Evolutionary conservation across 2,797 vertebrate genomes (phyloP).

Genomic region (Balearica regulorum): DNA sequence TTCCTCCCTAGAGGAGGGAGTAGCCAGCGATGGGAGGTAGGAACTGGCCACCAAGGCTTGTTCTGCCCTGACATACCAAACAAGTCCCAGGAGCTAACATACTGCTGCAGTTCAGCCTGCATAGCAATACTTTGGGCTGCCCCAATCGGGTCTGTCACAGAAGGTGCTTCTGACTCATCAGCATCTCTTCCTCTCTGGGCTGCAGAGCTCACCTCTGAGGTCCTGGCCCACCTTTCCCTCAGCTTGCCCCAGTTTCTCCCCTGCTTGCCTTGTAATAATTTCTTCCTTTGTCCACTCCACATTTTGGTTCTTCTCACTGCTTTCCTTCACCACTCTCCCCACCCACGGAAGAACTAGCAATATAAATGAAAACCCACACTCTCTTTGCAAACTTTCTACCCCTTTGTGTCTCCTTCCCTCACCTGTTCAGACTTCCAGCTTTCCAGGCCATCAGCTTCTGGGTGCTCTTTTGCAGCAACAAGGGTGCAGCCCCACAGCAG

Average conservation of each 20-base stretch:
- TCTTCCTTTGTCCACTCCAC: background rate
- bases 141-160: background rate
- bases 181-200: background rate
- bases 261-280: background rate
- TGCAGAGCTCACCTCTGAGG: background rate
- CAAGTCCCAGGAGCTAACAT: background rate
- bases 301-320: background rate
- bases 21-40: fast-evolving
- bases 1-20: background rate
- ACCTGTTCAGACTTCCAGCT: background rate
- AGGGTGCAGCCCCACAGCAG: background rate
- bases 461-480: background rate
- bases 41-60: background rate
- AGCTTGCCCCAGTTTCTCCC: background rate
- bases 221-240: background rate
- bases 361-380: fast-evolving
- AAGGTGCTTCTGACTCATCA: background rate
- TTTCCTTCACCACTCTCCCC: background rate
- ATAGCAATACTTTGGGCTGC: background rate
- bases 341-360: background rate
- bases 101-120: background rate
- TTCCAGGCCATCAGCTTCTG: background rate
- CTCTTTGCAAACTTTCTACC: background rate
- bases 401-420: background rate
- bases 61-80: background rate